Conservation (phyloP, 2,113 vertebrate genomes). For the Colinus virginianus region DNA sequence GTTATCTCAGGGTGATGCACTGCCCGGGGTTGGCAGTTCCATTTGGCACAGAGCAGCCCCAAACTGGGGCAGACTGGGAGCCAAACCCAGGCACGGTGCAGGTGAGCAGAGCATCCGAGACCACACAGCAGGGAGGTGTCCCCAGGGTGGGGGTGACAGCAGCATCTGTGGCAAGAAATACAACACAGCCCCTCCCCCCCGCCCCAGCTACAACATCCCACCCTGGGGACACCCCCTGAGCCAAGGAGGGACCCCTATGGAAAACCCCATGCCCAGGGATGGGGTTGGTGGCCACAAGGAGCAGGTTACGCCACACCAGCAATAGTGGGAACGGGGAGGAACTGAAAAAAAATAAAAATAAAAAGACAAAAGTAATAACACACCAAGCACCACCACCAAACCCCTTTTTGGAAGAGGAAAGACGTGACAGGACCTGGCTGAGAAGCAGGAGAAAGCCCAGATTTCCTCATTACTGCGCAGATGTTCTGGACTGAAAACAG, state of each 20-base stretch:
- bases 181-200: background rate
- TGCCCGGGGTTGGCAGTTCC: accelerated
- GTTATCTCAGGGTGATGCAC: accelerated
- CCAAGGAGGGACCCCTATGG: accelerated
- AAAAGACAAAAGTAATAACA: background rate
- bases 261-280: background rate
- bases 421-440: constrained; percentile 68
- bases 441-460: constrained; percentile 63
- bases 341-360: accelerated
- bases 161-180: background rate
- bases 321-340: background rate
- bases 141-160: background rate
- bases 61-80: background rate
- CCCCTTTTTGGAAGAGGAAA: constrained; percentile 57
- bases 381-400: background rate
- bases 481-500: constrained; percentile 66
- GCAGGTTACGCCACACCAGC: constrained; percentile 21
- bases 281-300: background rate
- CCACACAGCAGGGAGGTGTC: background rate
- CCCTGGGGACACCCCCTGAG: background rate
- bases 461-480: constrained; percentile 65
- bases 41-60: background rate
- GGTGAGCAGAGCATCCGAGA: background rate
- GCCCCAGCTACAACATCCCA: background rate
- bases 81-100: background rate